Base-by-base conservation (phyloP, 2,113 vertebrate genomes). In the Coreoperca whiteheadi region DNA sequence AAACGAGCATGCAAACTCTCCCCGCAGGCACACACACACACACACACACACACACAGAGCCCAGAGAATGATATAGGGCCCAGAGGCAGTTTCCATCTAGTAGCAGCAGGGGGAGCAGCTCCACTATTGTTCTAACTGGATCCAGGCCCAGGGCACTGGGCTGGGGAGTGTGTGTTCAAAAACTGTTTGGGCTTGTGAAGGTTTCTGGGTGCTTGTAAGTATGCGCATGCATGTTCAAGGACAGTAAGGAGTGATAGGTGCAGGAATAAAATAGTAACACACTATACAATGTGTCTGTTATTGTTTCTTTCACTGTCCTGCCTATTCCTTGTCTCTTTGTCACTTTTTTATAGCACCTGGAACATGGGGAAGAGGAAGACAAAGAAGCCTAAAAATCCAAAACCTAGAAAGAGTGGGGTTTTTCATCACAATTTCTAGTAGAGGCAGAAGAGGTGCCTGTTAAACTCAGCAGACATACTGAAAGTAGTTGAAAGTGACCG, bases 101-200 rank as follows among this genome's bases (percentile, higher is more conserved):
- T 90, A 96, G 94, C 97, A 97, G 97, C 94, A 99, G 97, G 96
- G 97, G 97, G 97, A 98, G 97, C 96, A 95, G 94, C 97, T 95
- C 96, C 95, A 96, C 97, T 97, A 95, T 96, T 95, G 95, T 96
- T 97, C 92, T 91, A 69, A 89, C 78, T 89, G 88, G 86, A 91
- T 88, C 67, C 75, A 91, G 87, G 80, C 88, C 84, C 81, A 82
- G 79, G 74, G 86, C 84, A 66, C 66, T 41, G 61, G 76, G 28
- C 61, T 76, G 48, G 70, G 54, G 54, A 74, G 60, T 67, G 57
- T 71, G 71, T 59, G 14, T 21, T 41, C n/a, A 16, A n/a, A 56
- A 46, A 14, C 3, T 54, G 18, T 60, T 25, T 61, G 73, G 74
- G 68, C 73, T 46, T 63, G 25, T 54, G 37, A 21, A 15, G 59